phyloP scores from a whole-genome alignment of 2,888 invertebrate genomes.

The Pristionchus arcanus region DNA sequence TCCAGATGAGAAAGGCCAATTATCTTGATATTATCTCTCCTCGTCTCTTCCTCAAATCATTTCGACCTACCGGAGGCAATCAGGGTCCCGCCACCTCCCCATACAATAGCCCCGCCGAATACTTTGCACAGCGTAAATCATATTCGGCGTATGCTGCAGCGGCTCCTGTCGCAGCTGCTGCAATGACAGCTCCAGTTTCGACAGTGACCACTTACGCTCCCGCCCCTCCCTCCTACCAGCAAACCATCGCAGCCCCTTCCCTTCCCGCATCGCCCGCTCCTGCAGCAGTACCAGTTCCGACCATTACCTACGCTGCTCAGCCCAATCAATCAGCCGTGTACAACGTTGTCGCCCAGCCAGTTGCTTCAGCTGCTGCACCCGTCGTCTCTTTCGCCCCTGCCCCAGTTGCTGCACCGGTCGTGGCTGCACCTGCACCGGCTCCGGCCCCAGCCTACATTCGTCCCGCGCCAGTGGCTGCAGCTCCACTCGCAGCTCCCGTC shows the following conservation, averaged over 20 bases:
- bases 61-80: neutral
- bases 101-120: neutral
- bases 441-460: neutral
- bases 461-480: neutral
- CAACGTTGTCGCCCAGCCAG: neutral
- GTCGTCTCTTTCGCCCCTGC: neutral
- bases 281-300: neutral
- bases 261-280: neutral
- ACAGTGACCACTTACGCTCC: neutral
- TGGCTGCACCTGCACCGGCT: neutral
- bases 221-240: neutral
- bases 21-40: conserved; percentile 23
- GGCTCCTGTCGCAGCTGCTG: neutral
- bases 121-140: neutral
- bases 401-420: neutral
- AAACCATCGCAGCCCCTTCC: neutral
- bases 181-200: neutral
- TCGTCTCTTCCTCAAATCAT: conserved; percentile 31
- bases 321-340: neutral
- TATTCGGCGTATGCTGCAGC: conserved; percentile 1
- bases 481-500: neutral
- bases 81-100: neutral
- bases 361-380: neutral
- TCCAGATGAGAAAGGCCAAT: neutral
- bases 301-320: neutral